Base-by-base conservation (phyloP, 1,140 invertebrate species). In the Solen grandis region DNA sequence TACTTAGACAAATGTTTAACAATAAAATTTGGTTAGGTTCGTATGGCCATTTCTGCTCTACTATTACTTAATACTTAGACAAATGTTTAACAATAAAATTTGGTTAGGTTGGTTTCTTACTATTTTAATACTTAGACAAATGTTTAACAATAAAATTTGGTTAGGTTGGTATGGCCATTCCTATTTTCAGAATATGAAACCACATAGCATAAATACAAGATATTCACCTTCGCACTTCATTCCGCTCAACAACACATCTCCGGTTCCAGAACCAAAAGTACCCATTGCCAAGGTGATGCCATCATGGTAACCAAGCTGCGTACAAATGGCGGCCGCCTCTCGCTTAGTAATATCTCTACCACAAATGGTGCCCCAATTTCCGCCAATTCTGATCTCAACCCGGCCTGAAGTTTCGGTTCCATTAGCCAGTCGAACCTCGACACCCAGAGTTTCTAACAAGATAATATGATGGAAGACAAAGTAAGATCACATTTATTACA, bases 221-320 rank as follows among this genome's bases (percentile, higher is more conserved):
- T n/a, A n/a, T 46, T 95, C 94, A 16, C 84, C 84, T 46, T 29
- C 27, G 77, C 85, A 86, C 25, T 68, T n/a, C 0, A 86, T 31
- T 25, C 62, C 73, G 36, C 77, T 76, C 19, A 84, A 41, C 41
- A 72, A 59, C 14, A 86, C 69, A 0, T 72, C 22, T 16, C 83
- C 80, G 19, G 33, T 72, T 41, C 80, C 80, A 3, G 52, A 25
- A 0, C 83, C 79, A 68, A 54, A 84, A 55, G 35, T n/a, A 25
- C 57, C 69, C 14, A 54, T 10, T 4, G 38, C 5, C 57, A 82
- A 35, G 27, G 46, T 63, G 16, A 33, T 70, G 36, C 80, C 80
- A 25, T 35, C 80, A 63, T 69, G 63, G 36, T 35, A 82, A n/a
- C 63, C 63, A 10, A 82, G 52, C 22, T 82, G 41, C 29, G 36